phyloP scores from a whole-genome alignment of 2,797 vertebrate genomes.

The Microctenopoma steveboyesi region DNA sequence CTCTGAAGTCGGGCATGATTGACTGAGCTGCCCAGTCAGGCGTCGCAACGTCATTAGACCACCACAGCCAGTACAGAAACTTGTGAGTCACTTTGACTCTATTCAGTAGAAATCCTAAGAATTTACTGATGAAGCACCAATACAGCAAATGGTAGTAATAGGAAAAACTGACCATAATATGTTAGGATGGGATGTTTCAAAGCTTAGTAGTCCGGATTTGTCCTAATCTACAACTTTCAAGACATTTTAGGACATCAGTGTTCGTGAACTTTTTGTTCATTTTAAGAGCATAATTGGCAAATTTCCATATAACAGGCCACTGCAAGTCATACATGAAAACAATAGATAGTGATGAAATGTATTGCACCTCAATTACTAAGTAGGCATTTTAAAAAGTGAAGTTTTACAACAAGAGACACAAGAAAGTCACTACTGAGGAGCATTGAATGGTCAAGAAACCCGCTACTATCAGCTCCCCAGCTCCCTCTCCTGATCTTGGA shows the following conservation, averaged over 20 bases:
- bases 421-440: not conserved
- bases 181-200: too few relatives aligned
- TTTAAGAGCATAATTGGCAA: too few relatives aligned
- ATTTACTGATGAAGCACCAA: not conserved
- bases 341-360: too few relatives aligned
- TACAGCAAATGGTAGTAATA: too few relatives aligned
- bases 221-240: too few relatives aligned
- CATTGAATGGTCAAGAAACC: constrained; percentile 10
- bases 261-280: too few relatives aligned
- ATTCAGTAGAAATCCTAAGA: constrained; percentile 15
- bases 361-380: too few relatives aligned
- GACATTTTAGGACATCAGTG: too few relatives aligned
- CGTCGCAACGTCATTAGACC: constrained; percentile 58
- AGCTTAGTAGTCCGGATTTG: too few relatives aligned
- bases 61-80: constrained; percentile 55
- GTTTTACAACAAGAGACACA: not conserved
- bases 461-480: constrained; percentile 11
- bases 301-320: too few relatives aligned
- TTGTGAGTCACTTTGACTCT: constrained; percentile 52
- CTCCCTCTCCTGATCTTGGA: constrained; percentile 8
- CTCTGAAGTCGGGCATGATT: constrained; percentile 31
- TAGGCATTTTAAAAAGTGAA: not conserved
- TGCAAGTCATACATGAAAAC: too few relatives aligned
- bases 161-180: not conserved
- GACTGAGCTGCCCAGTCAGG: constrained; percentile 2